Percentiles rank a stretch among this genome's conserved stretches.
phyloP scores from a whole-genome alignment of 2,113 vertebrate species.

The Phocoena phocoena region DNA sequence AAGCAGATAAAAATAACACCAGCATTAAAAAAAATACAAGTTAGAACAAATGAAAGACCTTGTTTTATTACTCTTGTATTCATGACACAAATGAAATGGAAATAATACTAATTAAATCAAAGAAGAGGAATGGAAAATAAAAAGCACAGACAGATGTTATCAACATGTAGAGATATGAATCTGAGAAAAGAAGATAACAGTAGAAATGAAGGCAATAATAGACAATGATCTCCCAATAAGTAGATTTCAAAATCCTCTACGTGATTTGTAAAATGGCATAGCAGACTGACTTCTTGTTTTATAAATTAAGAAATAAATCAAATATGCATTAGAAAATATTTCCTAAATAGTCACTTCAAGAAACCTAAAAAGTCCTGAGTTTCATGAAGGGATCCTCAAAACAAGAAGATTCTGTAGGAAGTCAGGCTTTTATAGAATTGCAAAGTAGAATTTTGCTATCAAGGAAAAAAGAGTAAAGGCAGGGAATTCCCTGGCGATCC shows the following conservation, averaged over 20 bases:
- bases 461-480: neutral
- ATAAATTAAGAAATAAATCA: conserved; percentile 28
- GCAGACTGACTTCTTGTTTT: neutral
- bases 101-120: conserved; percentile 28
- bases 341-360: conserved; percentile 31
- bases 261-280: neutral
- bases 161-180: neutral
- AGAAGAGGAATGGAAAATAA: neutral
- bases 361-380: neutral
- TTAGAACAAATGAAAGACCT: neutral
- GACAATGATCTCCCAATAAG: neutral
- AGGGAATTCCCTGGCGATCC: neutral
- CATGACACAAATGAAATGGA: conserved; percentile 36
- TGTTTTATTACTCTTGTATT: conserved; percentile 30
- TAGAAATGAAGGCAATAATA: neutral
- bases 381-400: neutral
- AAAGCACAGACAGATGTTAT: neutral
- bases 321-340: conserved; percentile 6
- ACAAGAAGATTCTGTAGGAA: conserved; percentile 28
- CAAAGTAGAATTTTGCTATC: neutral
- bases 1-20: conserved; percentile 8
- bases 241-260: conserved; percentile 25
- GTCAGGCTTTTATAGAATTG: neutral
- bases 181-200: neutral
- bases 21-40: neutral